Evolutionary conservation across 2,888 invertebrate genomes (phyloP), one percentile per base, ranked within the genome.

Genomic region (Andrena bucephala): DNA sequence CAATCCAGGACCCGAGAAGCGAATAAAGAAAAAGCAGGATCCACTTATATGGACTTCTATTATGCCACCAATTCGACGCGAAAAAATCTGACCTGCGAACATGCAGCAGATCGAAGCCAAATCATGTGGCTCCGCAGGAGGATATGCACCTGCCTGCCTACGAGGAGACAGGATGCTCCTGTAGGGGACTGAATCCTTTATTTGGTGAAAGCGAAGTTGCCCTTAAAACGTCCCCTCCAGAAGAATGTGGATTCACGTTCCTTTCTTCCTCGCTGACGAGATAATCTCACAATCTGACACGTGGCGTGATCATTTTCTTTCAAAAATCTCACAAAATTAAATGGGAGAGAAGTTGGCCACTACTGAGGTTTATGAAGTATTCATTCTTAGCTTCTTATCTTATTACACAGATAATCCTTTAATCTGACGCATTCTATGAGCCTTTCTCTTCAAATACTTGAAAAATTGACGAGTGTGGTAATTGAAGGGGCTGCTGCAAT

Each of bases 91-190:
- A 90, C 90, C 89, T 88, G 90, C 67, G 50, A 74, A 75, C 78
- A 60, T 81, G 77, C 84, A 85, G 84, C 80, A 75, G 88, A 89
- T 90, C 89, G 89, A 85, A 84, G 85, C 80, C 81, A 81, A 89
- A 86, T 85, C 80, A 81, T 60, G 73, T 70, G 70, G 72, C 84
- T 78, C 76, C n/a, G 73, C 59, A 60, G 72, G 52, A 66, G 78
- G 75, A 80, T 76, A 84, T 85, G 87, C 91, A 90, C 90, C 90
- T 90, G 90, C 89, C 83, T 82, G 50, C 68, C 77, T 71, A 16
- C 57, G 48, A 71, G 59, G 78, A 81, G 70, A 77, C 82, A 72
- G 84, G 81, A 89, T 80, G 81, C 74, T 81, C 69, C 76, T 59
- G 52, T 52, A 3, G 67, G 63, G 70, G 67, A 65, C 60, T 27